Base-by-base conservation (phyloP, 2,113 vertebrate genomes). In the Thamnaconus septentrionalis region DNA sequence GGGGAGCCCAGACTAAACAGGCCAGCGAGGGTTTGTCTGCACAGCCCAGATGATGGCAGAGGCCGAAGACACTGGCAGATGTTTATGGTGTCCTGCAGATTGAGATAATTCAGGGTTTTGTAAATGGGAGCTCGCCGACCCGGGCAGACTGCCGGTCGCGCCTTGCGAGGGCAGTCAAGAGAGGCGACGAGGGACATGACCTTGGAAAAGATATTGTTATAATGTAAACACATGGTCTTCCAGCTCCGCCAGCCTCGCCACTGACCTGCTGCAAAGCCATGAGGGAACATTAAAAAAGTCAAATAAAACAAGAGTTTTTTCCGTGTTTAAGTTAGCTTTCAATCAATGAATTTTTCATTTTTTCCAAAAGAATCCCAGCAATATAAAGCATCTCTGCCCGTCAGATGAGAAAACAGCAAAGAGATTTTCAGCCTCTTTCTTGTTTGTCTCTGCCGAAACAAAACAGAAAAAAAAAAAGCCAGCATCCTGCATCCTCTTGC, bases 401-500 rank as follows among this genome's bases (percentile, higher is more conserved):
- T 45, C 44, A 45, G 5, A 45, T 45, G 5, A 45, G 7, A 45
- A 5, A 45, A 45, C 44, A 45, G 44, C 18, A 31, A 31, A 31
- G 18, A 31, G 18, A 31, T 59, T 46, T 40, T 53, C 10, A 5
- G 12, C 40, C 1, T 56, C 8, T 57, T 39, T 4, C 6, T 56
- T 58, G 53, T 80, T 56, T 72, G 41, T 6, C 8, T 56, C 8
- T 3, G 50, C 4, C 53, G 46, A 40, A 40, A 31, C 18, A 31
- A 31, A 31, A 31, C 18, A 31, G 18, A 31, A 31, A 56, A 60
- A 59, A 86, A 56, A 78, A 63, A 67, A 69, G 44, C 5, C 10
- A 48, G 47, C 81, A 80, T 87, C 80, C 10, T 51, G 47, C 81
- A 80, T 87, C 80, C 71, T 72, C 48, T 64, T 46, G 7, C 9